These are phyloP conservation scores for Allygus modestus DNA, from an alignment of 2,888 invertebrate species.

Conservation along the genomic window DNA sequence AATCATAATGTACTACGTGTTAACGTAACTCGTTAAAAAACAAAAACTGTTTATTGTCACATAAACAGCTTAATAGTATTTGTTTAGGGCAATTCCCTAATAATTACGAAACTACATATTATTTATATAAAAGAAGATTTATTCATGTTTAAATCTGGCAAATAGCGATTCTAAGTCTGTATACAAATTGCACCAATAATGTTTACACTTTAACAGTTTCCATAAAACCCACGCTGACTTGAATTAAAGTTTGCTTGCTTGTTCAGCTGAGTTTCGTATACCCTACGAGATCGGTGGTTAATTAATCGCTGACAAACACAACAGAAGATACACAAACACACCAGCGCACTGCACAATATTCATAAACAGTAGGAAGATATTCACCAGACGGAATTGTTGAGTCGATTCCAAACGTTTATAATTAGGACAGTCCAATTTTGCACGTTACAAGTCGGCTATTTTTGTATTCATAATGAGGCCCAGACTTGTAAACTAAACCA, in stretches of 20 bases:
- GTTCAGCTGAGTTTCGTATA: conserved; percentile 12
- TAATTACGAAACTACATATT: too few relatives aligned
- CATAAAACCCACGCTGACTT: not conserved
- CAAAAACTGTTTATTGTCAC: too few relatives aligned
- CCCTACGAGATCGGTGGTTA: not conserved
- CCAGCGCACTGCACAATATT: not conserved
- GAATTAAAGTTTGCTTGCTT: not conserved
- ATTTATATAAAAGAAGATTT: too few relatives aligned
- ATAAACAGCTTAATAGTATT: too few relatives aligned
- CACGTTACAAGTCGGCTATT: not conserved
- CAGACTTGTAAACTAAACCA: not conserved
- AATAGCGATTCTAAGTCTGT: too few relatives aligned
- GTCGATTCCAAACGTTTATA: not conserved
- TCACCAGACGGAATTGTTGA: conserved; percentile 7
- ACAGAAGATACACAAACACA: not conserved
- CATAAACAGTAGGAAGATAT: not conserved
- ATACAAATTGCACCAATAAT: not conserved
- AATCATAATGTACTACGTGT: too few relatives aligned
- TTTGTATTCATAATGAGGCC: not conserved
- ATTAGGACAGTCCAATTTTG: conserved; percentile 2
- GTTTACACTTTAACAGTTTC: not conserved
- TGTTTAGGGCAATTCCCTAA: too few relatives aligned
- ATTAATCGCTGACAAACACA: conserved; percentile 9
- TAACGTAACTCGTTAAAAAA: too few relatives aligned
- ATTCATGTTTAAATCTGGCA: too few relatives aligned